Conservation (phyloP, 35 echinoderm and acorn worm species). For the Ophiothrix spiculata region DNA sequence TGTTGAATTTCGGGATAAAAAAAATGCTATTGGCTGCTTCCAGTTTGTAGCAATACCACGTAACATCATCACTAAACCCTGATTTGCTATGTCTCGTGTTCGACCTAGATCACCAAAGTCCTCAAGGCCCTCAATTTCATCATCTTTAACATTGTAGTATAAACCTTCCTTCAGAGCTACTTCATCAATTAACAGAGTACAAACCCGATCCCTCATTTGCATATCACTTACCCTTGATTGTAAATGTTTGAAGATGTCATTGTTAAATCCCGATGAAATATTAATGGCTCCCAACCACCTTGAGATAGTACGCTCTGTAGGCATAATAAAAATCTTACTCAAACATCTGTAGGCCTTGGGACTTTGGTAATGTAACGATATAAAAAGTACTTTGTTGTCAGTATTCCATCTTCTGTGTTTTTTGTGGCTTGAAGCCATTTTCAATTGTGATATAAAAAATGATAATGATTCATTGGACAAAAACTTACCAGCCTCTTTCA, state of each 20-base stretch:
- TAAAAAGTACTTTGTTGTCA: slow-evolving; percentile 33
- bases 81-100: slow-evolving; percentile 34
- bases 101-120: slow-evolving; percentile 40
- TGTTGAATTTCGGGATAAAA: slow-evolving; percentile 13
- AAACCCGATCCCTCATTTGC: slow-evolving; percentile 38
- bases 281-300: slow-evolving; percentile 18
- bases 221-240: slow-evolving; percentile 6
- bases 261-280: not conserved
- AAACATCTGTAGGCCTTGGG: slow-evolving; percentile 32
- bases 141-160: slow-evolving; percentile 35
- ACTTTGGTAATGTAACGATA: slow-evolving; percentile 62
- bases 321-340: slow-evolving; percentile 33
- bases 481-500: too few species aligned
- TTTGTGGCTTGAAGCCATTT: slow-evolving; percentile 8
- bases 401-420: slow-evolving; percentile 40
- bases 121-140: slow-evolving; percentile 60
- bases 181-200: slow-evolving; percentile 44
- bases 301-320: slow-evolving; percentile 24
- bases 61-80: slow-evolving; percentile 58
- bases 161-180: slow-evolving; percentile 44
- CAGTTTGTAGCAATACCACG: slow-evolving; percentile 40
- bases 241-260: not conserved
- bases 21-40: slow-evolving; percentile 57
- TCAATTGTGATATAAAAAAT: slow-evolving; percentile 50
- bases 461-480: too few species aligned